A percentile compares a stretch with the other conserved stretches of the same genome.
Evolutionary conservation across 1,140 invertebrate genomes (phyloP).

Genomic region (Lordiphosa collinella): DNA sequence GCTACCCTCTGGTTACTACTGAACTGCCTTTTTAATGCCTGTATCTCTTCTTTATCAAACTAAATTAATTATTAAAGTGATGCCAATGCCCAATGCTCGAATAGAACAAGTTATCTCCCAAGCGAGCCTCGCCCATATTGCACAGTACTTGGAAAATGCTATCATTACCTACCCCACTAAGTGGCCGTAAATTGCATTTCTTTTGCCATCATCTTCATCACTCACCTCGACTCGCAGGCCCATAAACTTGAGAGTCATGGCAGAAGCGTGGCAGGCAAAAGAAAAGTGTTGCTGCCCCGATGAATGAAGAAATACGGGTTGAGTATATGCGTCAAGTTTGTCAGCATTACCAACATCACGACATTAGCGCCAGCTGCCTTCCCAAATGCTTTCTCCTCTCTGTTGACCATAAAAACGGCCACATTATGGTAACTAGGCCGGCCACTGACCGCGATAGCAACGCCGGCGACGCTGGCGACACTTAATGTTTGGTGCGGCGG

Average conservation of each 20-base stretch:
- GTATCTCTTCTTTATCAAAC: too few relatives aligned
- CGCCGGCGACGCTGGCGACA: slow-evolving; percentile 28
- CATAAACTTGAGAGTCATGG: slow-evolving; percentile 50
- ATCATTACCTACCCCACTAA: slow-evolving; percentile 38
- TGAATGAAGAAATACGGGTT: slow-evolving; percentile 41
- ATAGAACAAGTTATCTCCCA: slow-evolving; percentile 12
- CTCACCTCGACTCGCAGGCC: slow-evolving; percentile 38
- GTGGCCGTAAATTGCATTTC: slow-evolving; percentile 54
- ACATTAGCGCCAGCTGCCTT: slow-evolving; percentile 61
- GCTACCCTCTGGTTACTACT: too few relatives aligned
- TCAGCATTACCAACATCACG: slow-evolving; percentile 43
- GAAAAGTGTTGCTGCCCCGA: slow-evolving; percentile 10
- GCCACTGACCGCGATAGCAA: slow-evolving; percentile 53
- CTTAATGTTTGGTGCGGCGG: slow-evolving; percentile 45
- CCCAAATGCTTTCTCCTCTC: slow-evolving; percentile 51
- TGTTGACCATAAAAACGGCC: slow-evolving; percentile 53
- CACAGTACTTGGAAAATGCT: slow-evolving; percentile 37
- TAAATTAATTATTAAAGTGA: too few relatives aligned
- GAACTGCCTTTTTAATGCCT: too few relatives aligned
- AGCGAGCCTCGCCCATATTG: not conserved
- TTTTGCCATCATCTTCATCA: slow-evolving; percentile 22
- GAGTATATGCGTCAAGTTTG: slow-evolving; percentile 46
- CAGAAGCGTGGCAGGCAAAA: slow-evolving; percentile 33
- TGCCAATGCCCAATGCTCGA: too few relatives aligned
- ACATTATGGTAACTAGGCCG: slow-evolving; percentile 74